phyloP scores from a whole-genome alignment of 2,888 invertebrate genomes.

The Keiferia lycopersicella region DNA sequence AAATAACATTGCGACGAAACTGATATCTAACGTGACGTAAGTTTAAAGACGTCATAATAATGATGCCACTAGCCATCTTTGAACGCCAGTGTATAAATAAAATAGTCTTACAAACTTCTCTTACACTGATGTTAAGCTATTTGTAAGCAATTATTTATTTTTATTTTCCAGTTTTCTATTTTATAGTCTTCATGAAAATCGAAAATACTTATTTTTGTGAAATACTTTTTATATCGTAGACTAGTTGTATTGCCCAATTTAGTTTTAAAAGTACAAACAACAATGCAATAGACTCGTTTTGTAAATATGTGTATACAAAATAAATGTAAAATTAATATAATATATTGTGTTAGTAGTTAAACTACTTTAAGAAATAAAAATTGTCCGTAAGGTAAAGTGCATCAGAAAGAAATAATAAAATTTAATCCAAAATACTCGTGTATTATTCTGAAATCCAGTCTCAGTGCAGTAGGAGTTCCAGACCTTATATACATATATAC shows the following conservation, averaged over 20 bases:
- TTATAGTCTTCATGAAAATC: conserved; percentile 32
- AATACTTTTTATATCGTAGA: conserved; percentile 40
- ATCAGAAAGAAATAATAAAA: conserved; percentile 44
- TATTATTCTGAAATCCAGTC: not conserved
- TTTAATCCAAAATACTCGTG: conserved; percentile 20
- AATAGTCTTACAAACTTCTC: conserved; percentile 34
- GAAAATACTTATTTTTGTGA: conserved; percentile 40
- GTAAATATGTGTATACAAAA: conserved; percentile 78
- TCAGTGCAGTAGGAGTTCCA: not conserved
- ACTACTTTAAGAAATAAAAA: conserved; percentile 35
- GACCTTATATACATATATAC: no score
- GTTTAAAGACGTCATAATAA: not conserved
- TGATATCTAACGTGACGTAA: not conserved
- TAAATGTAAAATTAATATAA: conserved; percentile 59
- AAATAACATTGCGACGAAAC: not conserved
- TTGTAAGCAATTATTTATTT: conserved; percentile 54
- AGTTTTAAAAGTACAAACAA: conserved; percentile 39
- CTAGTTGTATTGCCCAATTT: conserved; percentile 27
- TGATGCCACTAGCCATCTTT: not conserved
- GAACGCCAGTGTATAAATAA: conserved; percentile 53
- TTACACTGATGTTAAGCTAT: conserved; percentile 29
- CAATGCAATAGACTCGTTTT: conserved; percentile 64
- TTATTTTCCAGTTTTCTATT: conserved; percentile 39
- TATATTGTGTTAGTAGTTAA: conserved; percentile 46
- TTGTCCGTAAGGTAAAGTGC: conserved; percentile 54